Evolutionary conservation across 2,797 vertebrate species (phyloP), one percentile per base, ranked within the genome.

Genomic region (Avahi laniger): DNA sequence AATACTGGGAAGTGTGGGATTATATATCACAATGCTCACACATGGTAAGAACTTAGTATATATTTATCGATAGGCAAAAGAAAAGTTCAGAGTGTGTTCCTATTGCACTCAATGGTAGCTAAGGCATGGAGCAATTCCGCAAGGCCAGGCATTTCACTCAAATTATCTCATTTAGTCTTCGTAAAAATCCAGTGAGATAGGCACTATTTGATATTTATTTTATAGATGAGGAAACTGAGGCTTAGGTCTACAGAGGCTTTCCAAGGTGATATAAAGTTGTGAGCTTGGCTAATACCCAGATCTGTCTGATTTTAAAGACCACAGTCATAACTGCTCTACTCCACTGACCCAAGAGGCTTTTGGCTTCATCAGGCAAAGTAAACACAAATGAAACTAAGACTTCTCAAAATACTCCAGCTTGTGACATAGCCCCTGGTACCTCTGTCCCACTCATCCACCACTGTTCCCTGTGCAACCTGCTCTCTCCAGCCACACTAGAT

Each of bases 111-210:
- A 72, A 4, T 22, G 26, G 57, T 22, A 73, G 43, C 46, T 50
- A 63, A 87, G 11, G 13, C 59, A 15, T 46, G 65, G 50, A 83
- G 4, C 17, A 17, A 38, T 38, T 30, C 14, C 15, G 26, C 13
- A 79, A 61, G 50, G 63, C 48, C 13, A 22, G 52, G 30, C 11
- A 35, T 46, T 48, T 26, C 20, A 43, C 48, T 69, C 41, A 88
- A 30, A 43, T 81, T 14, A 46, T 83, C 54, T 84, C 48, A 80
- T 61, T 89, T 54, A 41, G 89, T 88, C 78, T 59, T 84, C 41
- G 81, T 63, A 81, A 75, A 89, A 87, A 63, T 43, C 61, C 20
- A 89, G 0, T 14, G 46, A 94, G 50, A 33, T 20, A 41, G 54
- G 22, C 6, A 48, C 17, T 41, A 3, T 35, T 46, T 2, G 14